Conservation (phyloP, 2,113 vertebrate species). For the Crotalus tigris region DNA sequence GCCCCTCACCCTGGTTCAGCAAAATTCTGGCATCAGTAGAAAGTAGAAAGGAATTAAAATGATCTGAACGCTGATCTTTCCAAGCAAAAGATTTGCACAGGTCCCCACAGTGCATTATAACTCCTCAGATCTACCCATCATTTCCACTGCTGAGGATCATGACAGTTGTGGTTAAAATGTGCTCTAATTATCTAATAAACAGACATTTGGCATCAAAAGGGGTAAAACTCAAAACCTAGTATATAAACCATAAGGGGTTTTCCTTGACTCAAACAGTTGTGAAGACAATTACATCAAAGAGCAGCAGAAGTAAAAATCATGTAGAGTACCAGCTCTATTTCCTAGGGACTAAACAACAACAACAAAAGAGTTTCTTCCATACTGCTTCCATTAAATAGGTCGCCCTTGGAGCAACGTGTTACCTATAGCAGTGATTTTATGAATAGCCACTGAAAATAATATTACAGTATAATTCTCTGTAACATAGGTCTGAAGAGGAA, state of each 20-base stretch:
- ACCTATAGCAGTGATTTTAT: neutral
- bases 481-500: neutral
- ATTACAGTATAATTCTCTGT: neutral
- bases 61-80: neutral
- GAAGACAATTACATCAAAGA: neutral
- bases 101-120: neutral
- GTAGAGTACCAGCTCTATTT: neutral
- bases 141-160: neutral
- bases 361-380: neutral
- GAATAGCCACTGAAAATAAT: neutral
- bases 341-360: neutral
- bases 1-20: neutral
- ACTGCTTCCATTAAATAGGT: neutral
- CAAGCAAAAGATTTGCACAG: neutral
- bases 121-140: neutral
- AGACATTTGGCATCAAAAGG: neutral
- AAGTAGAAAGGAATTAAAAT: neutral
- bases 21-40: neutral
- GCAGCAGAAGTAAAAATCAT: neutral
- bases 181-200: neutral
- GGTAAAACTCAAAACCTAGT: neutral
- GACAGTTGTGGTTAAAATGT: neutral
- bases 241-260: neutral
- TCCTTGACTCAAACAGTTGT: neutral
- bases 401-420: neutral